phyloP scores from a whole-genome alignment of 2,888 invertebrate species.

The Rotaria socialis region DNA sequence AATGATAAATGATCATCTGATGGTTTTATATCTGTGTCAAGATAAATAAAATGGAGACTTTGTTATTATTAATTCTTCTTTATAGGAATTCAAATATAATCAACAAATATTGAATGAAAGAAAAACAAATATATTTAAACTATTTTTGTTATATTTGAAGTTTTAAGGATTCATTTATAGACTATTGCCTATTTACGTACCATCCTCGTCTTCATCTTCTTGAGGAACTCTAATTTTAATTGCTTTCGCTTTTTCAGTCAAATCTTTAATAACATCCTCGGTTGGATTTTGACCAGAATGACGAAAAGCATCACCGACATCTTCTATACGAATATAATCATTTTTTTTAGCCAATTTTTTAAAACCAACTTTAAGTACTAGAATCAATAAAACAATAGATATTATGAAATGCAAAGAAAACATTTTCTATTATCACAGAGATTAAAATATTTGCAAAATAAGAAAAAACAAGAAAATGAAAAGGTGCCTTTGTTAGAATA shows the following conservation, averaged over 20 bases:
- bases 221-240: not conserved
- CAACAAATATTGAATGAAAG: not conserved
- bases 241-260: conserved; percentile 40
- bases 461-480: not conserved
- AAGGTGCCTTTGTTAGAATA: not conserved
- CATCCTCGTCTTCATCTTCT: not conserved
- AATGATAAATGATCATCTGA: not conserved
- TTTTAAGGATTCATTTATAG: too few relatives aligned
- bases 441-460: not conserved
- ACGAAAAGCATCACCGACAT: conserved; percentile 43
- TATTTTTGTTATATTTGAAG: too few relatives aligned
- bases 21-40: not conserved
- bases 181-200: not conserved
- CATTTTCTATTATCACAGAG: too few relatives aligned
- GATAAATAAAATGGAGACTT: too few relatives aligned
- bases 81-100: too few relatives aligned
- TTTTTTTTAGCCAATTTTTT: conserved; percentile 42
- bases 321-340: conserved; percentile 38
- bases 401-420: too few relatives aligned
- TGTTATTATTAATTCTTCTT: too few relatives aligned
- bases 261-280: conserved; percentile 38
- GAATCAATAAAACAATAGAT: not conserved
- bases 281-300: conserved; percentile 46
- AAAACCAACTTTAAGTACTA: conserved; percentile 41
- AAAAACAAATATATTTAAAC: too few relatives aligned